Percentiles rank a stretch among this genome's conserved stretches.
Conservation (phyloP, 2,888 invertebrate genomes). For the Phaedon cochleariae region DNA sequence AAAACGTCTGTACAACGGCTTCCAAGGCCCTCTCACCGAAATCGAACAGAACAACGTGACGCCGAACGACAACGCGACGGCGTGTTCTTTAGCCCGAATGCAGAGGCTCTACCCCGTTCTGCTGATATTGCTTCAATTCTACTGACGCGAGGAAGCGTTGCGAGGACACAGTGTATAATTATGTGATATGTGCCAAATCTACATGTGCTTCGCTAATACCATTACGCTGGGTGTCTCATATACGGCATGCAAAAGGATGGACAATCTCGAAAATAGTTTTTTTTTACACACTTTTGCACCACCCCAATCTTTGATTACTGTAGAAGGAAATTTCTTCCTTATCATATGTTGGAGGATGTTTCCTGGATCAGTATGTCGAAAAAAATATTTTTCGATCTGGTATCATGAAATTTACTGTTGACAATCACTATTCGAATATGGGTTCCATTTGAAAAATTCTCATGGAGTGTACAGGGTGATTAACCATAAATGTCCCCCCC, state of each 20-base stretch:
- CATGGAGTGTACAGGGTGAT: too few relatives aligned
- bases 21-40: slow-evolving; percentile 73
- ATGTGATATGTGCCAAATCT: slow-evolving; percentile 61
- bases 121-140: slow-evolving; percentile 54
- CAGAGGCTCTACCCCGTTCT: slow-evolving; percentile 45
- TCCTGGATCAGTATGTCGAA: too few relatives aligned
- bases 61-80: slow-evolving; percentile 44
- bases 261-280: neutral
- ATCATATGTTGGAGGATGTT: too few relatives aligned
- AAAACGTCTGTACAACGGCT: slow-evolving; percentile 64
- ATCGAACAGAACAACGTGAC: slow-evolving; percentile 59
- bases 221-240: slow-evolving; percentile 27
- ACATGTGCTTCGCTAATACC: slow-evolving; percentile 60
- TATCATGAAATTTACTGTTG: too few relatives aligned
- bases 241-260: slow-evolving; percentile 17
- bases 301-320: too few relatives aligned
- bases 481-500: too few relatives aligned
- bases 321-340: too few relatives aligned
- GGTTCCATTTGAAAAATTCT: too few relatives aligned
- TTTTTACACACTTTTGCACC: too few relatives aligned
- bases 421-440: too few relatives aligned
- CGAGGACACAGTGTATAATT: slow-evolving; percentile 52
- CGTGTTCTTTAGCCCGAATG: slow-evolving; percentile 35
- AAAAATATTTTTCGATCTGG: too few relatives aligned
- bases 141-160: slow-evolving; percentile 52